Conservation (phyloP, 2,888 invertebrate genomes). For the Ichneumoninae sp. region DNA sequence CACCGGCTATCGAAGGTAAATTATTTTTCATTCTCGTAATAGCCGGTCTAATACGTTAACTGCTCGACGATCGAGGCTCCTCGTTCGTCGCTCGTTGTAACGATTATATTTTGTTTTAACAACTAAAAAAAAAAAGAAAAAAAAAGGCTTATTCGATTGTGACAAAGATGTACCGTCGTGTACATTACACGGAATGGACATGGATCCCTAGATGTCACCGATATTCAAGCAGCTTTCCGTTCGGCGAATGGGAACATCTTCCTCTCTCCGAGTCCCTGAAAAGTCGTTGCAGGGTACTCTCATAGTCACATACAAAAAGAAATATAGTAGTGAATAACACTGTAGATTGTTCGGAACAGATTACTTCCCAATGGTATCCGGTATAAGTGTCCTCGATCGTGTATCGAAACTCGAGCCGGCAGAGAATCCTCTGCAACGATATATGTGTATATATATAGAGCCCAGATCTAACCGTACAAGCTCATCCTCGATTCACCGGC, state of each 20-base stretch:
- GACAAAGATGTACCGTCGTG: constrained; percentile 25
- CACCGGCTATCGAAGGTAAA: not conserved
- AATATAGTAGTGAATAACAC: not conserved
- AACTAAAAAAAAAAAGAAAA: not conserved
- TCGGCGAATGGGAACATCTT: constrained; percentile 42
- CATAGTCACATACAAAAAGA: not conserved
- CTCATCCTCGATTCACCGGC: constrained; percentile 54
- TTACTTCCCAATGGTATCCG: constrained; percentile 40
- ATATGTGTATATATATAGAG: not conserved
- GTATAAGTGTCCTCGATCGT: constrained; percentile 3
- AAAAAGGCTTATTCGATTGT: not conserved
- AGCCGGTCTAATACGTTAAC: not conserved
- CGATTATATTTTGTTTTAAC: constrained; percentile 12
- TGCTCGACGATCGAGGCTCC: not conserved
- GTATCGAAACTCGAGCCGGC: not conserved
- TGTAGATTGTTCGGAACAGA: constrained; percentile 27
- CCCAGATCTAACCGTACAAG: constrained; percentile 32
- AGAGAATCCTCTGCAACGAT: not conserved
- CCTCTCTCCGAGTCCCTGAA: constrained; percentile 14
- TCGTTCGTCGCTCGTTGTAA: not conserved
- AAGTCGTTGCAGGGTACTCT: not conserved
- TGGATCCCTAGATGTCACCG: not conserved
- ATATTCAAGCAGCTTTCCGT: constrained; percentile 11
- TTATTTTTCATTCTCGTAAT: not conserved
- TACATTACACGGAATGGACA: constrained; percentile 21